Evolutionary conservation across 2,888 invertebrate species (phyloP).

Genomic region (Pollenia labialis): DNA sequence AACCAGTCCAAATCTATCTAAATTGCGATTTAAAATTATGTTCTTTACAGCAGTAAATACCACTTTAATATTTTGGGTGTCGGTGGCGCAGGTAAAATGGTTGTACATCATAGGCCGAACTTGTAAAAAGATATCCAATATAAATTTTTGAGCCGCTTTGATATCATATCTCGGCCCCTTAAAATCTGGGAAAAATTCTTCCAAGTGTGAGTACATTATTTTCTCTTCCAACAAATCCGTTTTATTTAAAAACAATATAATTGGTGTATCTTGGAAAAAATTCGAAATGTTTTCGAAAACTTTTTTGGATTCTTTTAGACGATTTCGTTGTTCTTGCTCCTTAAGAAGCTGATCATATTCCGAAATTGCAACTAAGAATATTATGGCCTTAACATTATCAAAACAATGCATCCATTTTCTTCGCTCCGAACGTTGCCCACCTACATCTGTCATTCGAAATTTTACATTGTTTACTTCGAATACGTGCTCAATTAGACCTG

Average conservation of each 20-base stretch:
- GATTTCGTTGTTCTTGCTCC: slow-evolving; percentile 97
- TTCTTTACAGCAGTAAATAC: slow-evolving; percentile 62
- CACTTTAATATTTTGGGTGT: slow-evolving; percentile 60
- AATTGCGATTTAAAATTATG: slow-evolving; percentile 51
- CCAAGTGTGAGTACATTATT: slow-evolving; percentile 99
- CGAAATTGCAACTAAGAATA: slow-evolving; percentile 98
- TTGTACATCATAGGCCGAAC: slow-evolving; percentile 34
- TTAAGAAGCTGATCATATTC: slow-evolving; percentile 98
- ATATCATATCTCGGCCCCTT: slow-evolving; percentile 32
- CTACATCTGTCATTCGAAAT: slow-evolving; percentile 67
- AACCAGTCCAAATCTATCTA: slow-evolving; percentile 46
- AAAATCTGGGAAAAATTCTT: slow-evolving; percentile 97
- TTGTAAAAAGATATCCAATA: slow-evolving; percentile 52
- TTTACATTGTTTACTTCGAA: slow-evolving; percentile 54
- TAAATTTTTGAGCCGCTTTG: slow-evolving; percentile 47
- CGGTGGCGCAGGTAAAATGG: slow-evolving; percentile 68
- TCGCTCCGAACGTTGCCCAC: slow-evolving; percentile 66
- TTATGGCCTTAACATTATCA: slow-evolving; percentile 87
- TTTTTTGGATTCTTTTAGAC: slow-evolving; percentile 99
- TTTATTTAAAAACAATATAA: slow-evolving; percentile 98
- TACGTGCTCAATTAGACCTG: slow-evolving; percentile 57
- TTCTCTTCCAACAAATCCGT: slow-evolving; percentile 87
- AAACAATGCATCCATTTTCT: slow-evolving; percentile 67
- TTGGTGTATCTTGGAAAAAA: slow-evolving; percentile 99
- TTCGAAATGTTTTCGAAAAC: slow-evolving; percentile 99